phyloP scores from a whole-genome alignment of 2,888 invertebrate species.

The Leptopilina drosophilae region DNA sequence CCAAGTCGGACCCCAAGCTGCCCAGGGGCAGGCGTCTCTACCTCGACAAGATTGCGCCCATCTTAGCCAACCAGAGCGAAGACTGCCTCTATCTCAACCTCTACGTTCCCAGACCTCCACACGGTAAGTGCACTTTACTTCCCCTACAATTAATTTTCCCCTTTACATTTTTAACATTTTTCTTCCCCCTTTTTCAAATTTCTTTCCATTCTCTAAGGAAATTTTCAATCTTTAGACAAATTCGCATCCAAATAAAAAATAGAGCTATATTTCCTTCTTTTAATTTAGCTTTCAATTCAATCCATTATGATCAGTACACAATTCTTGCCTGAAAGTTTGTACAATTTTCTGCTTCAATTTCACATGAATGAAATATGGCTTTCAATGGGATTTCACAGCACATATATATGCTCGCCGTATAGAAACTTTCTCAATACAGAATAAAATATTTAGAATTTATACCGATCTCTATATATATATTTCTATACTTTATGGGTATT shows the following conservation, averaged over 20 bases:
- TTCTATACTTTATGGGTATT: background rate
- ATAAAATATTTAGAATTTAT: conserved; percentile 12
- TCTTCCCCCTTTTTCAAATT: too few relatives aligned
- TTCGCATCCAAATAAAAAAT: too few relatives aligned
- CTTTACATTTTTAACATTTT: too few relatives aligned
- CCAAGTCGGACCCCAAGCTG: conserved; percentile 78
- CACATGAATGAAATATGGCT: conserved; percentile 13
- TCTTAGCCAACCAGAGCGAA: conserved; percentile 95
- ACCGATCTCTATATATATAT: background rate
- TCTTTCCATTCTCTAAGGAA: too few relatives aligned
- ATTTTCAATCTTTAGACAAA: background rate
- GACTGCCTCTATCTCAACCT: conserved; percentile 98
- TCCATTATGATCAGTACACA: conserved; percentile 5
- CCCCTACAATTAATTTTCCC: too few relatives aligned
- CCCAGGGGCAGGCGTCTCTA: conserved; percentile 91
- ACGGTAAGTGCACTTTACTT: conserved; percentile 64
- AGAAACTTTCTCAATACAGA: background rate
- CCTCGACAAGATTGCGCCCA: conserved; percentile 89
- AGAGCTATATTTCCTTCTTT: too few relatives aligned
- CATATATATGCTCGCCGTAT: background rate
- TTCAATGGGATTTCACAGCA: background rate
- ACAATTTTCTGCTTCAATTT: conserved; percentile 20
- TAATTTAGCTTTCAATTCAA: background rate
- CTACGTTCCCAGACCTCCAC: conserved; percentile 88
- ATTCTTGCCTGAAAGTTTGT: conserved; percentile 39